Conservation (phyloP, 2,797 vertebrate species). For the Poecilia picta region DNA sequence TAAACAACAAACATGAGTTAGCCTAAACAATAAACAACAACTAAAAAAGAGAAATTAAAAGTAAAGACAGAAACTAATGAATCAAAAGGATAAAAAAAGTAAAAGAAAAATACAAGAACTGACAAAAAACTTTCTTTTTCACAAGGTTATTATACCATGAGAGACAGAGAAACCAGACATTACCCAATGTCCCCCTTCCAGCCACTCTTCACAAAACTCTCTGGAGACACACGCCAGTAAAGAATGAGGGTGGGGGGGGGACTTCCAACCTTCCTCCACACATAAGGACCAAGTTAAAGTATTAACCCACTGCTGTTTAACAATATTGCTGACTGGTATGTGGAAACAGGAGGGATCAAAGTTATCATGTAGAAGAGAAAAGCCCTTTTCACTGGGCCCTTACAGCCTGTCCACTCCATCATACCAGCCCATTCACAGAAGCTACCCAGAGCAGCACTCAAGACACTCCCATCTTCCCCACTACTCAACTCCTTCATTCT, state of each 20-base stretch:
- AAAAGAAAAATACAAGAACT: too few relatives aligned
- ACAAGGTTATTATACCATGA: background rate
- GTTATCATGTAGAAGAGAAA: slow-evolving; percentile 84
- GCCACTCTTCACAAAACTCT: background rate
- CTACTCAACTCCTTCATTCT: slow-evolving; percentile 73
- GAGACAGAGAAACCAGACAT: background rate
- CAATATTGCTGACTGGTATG: slow-evolving; percentile 87
- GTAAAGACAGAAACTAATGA: too few relatives aligned
- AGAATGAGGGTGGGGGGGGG: background rate
- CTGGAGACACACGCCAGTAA: background rate
- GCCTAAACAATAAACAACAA: too few relatives aligned
- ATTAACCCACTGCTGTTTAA: slow-evolving; percentile 82
- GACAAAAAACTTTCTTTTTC: background rate
- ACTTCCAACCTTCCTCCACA: slow-evolving; percentile 32
- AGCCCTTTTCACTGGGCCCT: slow-evolving; percentile 74
- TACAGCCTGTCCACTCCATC: slow-evolving; percentile 85
- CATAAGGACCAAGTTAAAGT: slow-evolving; percentile 73
- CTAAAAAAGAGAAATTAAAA: too few relatives aligned
- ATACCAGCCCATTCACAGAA: slow-evolving; percentile 72
- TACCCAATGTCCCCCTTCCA: background rate
- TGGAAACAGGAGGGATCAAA: slow-evolving; percentile 84
- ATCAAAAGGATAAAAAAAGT: too few relatives aligned
- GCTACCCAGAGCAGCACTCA: slow-evolving; percentile 70
- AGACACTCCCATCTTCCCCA: slow-evolving; percentile 78
- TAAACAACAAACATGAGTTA: too few relatives aligned